Percentiles rank a stretch among this genome's conserved stretches.
phyloP scores from a whole-genome alignment of 1,140 invertebrate genomes.

The Bemisia tabaci region DNA sequence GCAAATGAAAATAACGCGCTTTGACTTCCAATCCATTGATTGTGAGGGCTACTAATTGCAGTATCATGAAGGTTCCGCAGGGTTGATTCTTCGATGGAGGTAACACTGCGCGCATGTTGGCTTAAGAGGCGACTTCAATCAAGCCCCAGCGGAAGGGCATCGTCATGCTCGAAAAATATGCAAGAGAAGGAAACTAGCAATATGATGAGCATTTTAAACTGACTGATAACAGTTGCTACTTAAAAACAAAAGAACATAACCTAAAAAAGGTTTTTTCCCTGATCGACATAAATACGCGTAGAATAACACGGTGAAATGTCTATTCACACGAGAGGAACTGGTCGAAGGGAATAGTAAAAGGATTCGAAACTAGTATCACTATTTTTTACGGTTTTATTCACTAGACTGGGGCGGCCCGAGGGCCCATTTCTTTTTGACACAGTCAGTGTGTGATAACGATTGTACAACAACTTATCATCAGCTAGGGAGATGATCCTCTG shows the following conservation, averaged over 20 bases:
- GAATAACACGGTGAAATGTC: too few species aligned
- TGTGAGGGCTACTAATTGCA: neutral
- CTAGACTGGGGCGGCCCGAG: conserved; percentile 5
- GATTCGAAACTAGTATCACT: too few species aligned
- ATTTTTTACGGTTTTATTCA: neutral
- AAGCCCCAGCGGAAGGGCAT: neutral
- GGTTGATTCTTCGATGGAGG: neutral
- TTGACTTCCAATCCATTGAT: neutral
- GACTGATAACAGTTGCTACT: too few species aligned
- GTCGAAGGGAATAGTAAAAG: too few species aligned
- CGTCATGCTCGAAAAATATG: neutral
- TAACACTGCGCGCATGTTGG: neutral
- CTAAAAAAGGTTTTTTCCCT: neutral
- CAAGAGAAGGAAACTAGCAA: neutral
- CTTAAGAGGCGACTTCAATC: neutral
- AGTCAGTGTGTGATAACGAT: conserved; percentile 19
- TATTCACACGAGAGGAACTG: too few species aligned
- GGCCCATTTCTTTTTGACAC: conserved; percentile 23
- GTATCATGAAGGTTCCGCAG: neutral
- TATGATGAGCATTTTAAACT: neutral
- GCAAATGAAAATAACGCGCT: neutral
- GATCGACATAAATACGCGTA: too few species aligned
- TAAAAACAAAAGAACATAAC: neutral
- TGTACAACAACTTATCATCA: conserved; percentile 31
- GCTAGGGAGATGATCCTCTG: conserved; percentile 20